Conservation (phyloP, 2,888 invertebrate genomes). For the Andrena dorsata region DNA sequence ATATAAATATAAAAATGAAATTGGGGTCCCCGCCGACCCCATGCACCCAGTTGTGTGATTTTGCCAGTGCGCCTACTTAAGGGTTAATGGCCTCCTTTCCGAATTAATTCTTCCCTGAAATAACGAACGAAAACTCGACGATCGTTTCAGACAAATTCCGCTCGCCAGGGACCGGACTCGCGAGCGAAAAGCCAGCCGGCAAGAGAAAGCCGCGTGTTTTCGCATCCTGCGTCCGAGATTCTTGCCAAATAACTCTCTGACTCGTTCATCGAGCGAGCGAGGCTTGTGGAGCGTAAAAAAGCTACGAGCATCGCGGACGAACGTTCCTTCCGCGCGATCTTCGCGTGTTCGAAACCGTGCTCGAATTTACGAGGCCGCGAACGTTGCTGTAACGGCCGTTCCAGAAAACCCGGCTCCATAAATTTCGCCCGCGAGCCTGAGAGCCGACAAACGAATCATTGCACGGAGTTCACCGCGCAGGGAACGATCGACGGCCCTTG, state of each 20-base stretch:
- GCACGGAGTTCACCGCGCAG: not conserved
- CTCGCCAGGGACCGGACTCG: too few species aligned
- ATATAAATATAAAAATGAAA: too few species aligned
- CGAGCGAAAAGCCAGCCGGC: too few species aligned
- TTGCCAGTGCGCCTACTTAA: too few species aligned
- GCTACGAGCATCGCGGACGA: constrained; percentile 3
- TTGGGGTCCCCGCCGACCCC: too few species aligned
- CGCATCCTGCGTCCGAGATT: not conserved
- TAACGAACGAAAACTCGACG: too few species aligned
- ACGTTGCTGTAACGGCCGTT: constrained; percentile 10
- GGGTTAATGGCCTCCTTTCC: too few species aligned
- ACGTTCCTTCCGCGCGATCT: constrained; percentile 3
- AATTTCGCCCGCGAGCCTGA: constrained; percentile 22
- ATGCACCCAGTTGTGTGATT: too few species aligned
- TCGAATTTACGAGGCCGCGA: constrained; percentile 35
- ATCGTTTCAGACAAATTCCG: too few species aligned
- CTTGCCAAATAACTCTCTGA: not conserved
- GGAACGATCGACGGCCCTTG: not conserved
- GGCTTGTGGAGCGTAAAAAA: constrained; percentile 7
- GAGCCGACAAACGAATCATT: constrained; percentile 31
- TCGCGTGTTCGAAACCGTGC: not conserved
- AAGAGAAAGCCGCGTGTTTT: not conserved
- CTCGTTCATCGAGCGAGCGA: not conserved
- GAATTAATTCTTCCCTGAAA: too few species aligned
- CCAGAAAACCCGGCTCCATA: constrained; percentile 13